These are phyloP conservation scores for Hesperophylax magnus DNA, from an alignment of 1,140 invertebrate genomes.

Conservation along the genomic window DNA sequence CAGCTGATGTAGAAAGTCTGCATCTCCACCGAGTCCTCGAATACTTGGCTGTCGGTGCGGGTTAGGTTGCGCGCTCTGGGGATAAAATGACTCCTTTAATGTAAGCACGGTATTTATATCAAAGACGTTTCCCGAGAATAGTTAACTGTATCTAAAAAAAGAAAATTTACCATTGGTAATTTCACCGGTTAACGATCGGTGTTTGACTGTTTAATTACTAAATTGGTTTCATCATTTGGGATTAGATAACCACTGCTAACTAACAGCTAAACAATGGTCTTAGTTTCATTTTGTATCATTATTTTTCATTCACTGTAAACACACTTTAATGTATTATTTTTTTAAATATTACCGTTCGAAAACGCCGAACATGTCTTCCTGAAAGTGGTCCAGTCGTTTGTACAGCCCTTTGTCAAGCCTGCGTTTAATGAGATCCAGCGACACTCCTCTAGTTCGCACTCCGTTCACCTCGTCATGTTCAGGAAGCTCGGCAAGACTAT, in stretches of 20 bases:
- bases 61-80: constrained; percentile 85
- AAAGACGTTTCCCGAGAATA: too few species aligned
- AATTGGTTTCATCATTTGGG: too few species aligned
- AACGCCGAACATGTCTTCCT: constrained; percentile 96
- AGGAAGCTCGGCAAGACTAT: constrained; percentile 94
- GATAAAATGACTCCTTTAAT: not conserved
- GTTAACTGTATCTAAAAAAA: too few species aligned
- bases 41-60: constrained; percentile 92
- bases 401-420: constrained; percentile 91
- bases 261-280: too few species aligned
- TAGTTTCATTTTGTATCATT: too few species aligned
- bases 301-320: too few species aligned
- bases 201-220: too few species aligned
- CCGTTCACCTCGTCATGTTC: constrained; percentile 83
- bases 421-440: constrained; percentile 88
- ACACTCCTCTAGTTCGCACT: constrained; percentile 81
- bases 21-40: constrained; percentile 95
- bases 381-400: constrained; percentile 93
- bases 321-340: too few species aligned
- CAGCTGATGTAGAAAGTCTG: constrained; percentile 93
- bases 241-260: too few species aligned
- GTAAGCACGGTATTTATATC: too few species aligned
- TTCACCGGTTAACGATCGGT: too few species aligned
- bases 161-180: too few species aligned
- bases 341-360: constrained; percentile 78